These are phyloP conservation scores for fruit fly (Drosophila melanogaster) DNA, from an alignment of 1,140 invertebrate species.

Conservation along the genomic window Release_6_plus_ISO1_MT NT_033777.3:17811501-17812000, in stretches of 20 bases:
- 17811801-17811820: slow-evolving; percentile 58
- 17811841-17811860: slow-evolving; percentile 67
- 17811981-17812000: slow-evolving; percentile 48
- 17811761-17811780: slow-evolving; percentile 14
- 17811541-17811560: slow-evolving; percentile 5
- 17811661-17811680: slow-evolving; percentile 35
- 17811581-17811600: slow-evolving; percentile 30
- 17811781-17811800: slow-evolving; percentile 17
- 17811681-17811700: slow-evolving; percentile 28
- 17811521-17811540: background rate
- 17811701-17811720: slow-evolving; percentile 37
- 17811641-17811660: slow-evolving; percentile 17
- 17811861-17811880: slow-evolving; percentile 62
- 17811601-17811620: slow-evolving; percentile 12
- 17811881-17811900: slow-evolving; percentile 59
- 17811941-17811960: slow-evolving; percentile 42
- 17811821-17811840: slow-evolving; percentile 38
- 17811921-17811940: slow-evolving; percentile 4
- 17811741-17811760: slow-evolving; percentile 11
- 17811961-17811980: slow-evolving; percentile 50
- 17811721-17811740: slow-evolving; percentile 28
- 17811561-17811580: slow-evolving; percentile 18
- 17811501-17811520: background rate
- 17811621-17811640: slow-evolving; percentile 15
- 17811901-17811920: slow-evolving; percentile 18